Percentiles rank a stretch among this genome's conserved stretches.
Evolutionary conservation across 2,888 invertebrate species (phyloP).

Genomic region (Mythimna pallens): DNA sequence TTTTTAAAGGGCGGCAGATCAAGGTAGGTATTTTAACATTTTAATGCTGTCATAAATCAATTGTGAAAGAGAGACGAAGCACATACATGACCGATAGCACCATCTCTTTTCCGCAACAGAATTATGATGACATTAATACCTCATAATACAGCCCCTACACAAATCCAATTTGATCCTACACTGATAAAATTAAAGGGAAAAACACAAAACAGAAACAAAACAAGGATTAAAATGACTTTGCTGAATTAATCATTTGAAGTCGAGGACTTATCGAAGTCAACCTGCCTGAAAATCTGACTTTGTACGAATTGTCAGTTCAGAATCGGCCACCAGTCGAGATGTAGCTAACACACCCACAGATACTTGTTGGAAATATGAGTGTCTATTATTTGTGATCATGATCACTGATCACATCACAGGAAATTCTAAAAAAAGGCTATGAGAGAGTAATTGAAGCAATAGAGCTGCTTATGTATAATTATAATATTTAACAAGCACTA

Average conservation of each 20-base stretch:
- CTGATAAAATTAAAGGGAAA: not conserved
- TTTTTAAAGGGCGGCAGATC: not conserved
- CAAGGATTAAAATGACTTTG: not conserved
- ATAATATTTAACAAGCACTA: constrained; percentile 40
- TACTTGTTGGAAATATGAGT: not conserved
- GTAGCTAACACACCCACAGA: not conserved
- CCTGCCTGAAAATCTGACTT: not conserved
- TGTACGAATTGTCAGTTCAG: not conserved
- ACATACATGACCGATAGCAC: not conserved
- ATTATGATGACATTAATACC: not conserved
- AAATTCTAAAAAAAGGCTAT: not conserved
- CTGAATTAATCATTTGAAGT: not conserved
- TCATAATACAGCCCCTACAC: not conserved
- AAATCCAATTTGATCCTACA: not conserved
- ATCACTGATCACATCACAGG: constrained; percentile 3
- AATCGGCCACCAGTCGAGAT: not conserved
- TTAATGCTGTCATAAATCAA: not conserved
- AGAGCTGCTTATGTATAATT: constrained; percentile 37
- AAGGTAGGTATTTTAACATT: not conserved
- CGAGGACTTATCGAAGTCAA: not conserved
- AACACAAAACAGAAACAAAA: not conserved
- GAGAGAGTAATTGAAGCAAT: constrained; percentile 21
- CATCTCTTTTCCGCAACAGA: not conserved
- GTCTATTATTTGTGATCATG: not conserved
- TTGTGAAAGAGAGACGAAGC: not conserved